phyloP scores from a whole-genome alignment of 2,113 vertebrate genomes.

The Phoenicopterus ruber region DNA sequence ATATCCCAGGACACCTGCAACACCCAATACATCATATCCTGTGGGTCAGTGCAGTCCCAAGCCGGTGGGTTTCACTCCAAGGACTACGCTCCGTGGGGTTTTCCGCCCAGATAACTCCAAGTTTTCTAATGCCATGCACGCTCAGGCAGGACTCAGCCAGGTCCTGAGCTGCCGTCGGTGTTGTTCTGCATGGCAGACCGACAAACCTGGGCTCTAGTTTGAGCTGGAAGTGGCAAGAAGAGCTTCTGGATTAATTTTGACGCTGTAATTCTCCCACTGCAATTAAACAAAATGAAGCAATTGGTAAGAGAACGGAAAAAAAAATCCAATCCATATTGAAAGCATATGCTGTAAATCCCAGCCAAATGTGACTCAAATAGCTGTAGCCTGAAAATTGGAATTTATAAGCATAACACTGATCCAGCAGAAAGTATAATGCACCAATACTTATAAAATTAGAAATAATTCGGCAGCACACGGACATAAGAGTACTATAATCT shows the following conservation, averaged over 20 bases:
- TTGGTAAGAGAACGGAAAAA: neutral
- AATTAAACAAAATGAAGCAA: neutral
- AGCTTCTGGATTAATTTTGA: neutral
- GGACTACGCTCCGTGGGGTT: neutral
- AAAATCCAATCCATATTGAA: neutral
- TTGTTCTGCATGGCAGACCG: accelerated
- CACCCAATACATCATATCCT: accelerated
- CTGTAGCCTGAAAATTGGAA: neutral
- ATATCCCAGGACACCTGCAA: neutral
- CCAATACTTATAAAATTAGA: neutral
- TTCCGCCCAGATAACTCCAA: neutral
- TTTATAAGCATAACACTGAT: neutral
- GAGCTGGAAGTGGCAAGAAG: neutral
- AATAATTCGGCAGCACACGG: neutral
- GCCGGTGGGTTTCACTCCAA: accelerated
- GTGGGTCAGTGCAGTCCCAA: neutral
- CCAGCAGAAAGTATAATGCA: neutral
- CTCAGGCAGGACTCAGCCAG: neutral
- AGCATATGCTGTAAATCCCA: neutral
- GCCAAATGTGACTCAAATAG: neutral
- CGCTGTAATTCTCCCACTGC: neutral
- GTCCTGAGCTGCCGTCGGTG: accelerated
- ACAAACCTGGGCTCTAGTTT: neutral
- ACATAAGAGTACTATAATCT: neutral
- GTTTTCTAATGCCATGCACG: neutral